Conservation (phyloP, 2,888 invertebrate species). For the Rhagophthalmus giganteus region DNA sequence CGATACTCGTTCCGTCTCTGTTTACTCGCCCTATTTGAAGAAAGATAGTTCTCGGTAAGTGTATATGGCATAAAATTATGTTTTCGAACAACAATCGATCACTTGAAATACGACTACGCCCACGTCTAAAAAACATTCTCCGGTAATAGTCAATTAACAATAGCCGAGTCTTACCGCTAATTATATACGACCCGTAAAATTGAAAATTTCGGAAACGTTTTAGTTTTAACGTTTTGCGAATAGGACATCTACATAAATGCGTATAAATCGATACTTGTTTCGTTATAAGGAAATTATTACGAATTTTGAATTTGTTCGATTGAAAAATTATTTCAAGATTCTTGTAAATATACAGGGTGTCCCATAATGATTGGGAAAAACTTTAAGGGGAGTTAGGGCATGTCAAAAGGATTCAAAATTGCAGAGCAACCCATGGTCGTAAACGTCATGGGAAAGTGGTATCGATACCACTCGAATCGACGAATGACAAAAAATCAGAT, state of each 20-base stretch:
- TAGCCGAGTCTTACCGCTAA: constrained; percentile 32
- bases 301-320: not conserved
- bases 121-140: constrained; percentile 44
- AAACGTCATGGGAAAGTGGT: too few relatives aligned
- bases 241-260: not conserved
- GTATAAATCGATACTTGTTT: too few relatives aligned
- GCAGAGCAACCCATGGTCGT: too few relatives aligned
- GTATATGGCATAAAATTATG: constrained; percentile 39
- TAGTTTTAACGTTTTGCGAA: not conserved
- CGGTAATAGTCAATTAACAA: constrained; percentile 39
- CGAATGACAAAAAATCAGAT: too few relatives aligned
- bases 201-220: constrained; percentile 22
- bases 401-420: too few relatives aligned
- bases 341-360: too few relatives aligned
- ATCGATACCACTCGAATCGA: too few relatives aligned
- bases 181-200: constrained; percentile 32
- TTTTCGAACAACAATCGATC: constrained; percentile 44
- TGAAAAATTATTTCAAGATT: not conserved
- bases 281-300: not conserved
- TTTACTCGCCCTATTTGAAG: constrained; percentile 29
- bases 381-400: too few relatives aligned
- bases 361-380: too few relatives aligned
- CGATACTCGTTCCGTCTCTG: constrained; percentile 32
- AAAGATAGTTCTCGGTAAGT: constrained; percentile 25
- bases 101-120: constrained; percentile 44